A percentile compares a stretch with the other conserved stretches of the same genome.
phyloP scores from a whole-genome alignment of 2,113 vertebrate species.

The Spizaetus ornatus region DNA sequence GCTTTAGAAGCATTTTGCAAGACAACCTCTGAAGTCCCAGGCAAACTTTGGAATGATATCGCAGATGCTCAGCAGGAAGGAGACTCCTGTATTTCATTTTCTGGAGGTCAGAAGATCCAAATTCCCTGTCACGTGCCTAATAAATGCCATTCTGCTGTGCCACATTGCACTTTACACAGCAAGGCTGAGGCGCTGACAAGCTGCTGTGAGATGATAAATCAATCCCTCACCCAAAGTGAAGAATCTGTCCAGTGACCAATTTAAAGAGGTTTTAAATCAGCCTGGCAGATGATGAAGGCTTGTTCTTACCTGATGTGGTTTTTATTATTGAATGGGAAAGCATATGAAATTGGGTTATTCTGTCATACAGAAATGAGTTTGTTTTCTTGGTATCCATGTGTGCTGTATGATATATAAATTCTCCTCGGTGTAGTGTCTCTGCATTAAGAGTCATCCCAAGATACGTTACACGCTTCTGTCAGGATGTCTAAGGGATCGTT shows the following conservation, averaged over 20 bases:
- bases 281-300: not conserved
- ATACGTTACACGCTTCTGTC: too few species aligned
- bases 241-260: not conserved
- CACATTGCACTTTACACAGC: fast-evolving
- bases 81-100: not conserved
- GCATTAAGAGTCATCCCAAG: not conserved
- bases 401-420: not conserved
- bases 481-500: not conserved
- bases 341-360: not conserved
- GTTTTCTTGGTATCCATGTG: fast-evolving
- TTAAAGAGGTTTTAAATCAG: not conserved
- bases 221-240: not conserved
- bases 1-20: not conserved
- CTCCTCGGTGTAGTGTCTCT: fast-evolving
- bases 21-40: not conserved
- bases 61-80: not conserved
- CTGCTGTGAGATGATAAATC: not conserved
- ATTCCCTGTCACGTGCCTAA: fast-evolving
- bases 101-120: not conserved
- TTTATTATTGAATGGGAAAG: not conserved
- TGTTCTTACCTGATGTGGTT: not conserved
- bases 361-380: not conserved
- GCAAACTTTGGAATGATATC: not conserved
- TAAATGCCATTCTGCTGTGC: not conserved
- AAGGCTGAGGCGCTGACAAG: not conserved